Evolutionary conservation across 2,797 vertebrate species (phyloP).

Genomic region (Acipenser ruthenus): DNA sequence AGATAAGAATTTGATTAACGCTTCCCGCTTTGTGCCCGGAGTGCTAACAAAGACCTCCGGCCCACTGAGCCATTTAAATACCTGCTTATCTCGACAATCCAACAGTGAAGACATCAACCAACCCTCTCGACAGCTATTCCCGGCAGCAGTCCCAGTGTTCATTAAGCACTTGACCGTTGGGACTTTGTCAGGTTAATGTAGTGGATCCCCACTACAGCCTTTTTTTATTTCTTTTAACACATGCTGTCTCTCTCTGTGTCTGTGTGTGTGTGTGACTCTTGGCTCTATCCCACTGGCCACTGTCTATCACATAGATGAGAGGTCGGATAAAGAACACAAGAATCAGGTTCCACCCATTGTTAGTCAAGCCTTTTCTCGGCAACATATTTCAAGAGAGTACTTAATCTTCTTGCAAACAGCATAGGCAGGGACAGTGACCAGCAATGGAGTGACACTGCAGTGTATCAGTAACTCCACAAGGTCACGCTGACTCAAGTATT

Average conservation of each 20-base stretch:
- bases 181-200: conserved; percentile 9
- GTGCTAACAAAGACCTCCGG: conserved; percentile 42
- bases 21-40: conserved; percentile 33
- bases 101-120: conserved; percentile 49
- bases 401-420: not conserved
- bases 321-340: too few species aligned
- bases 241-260: too few species aligned
- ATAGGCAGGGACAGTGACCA: conserved; percentile 10
- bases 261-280: too few species aligned
- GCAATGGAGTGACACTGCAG: conserved; percentile 45
- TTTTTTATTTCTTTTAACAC: not conserved
- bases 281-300: too few species aligned
- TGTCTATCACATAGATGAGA: too few species aligned
- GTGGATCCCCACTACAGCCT: not conserved
- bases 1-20: conserved; percentile 50
- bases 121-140: conserved; percentile 17
- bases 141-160: conserved; percentile 15
- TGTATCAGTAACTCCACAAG: conserved; percentile 55
- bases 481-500: conserved; percentile 59
- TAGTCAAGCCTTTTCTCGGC: not conserved
- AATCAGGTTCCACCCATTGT: not conserved
- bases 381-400: not conserved
- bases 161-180: conserved; percentile 6
- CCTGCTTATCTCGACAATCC: conserved; percentile 47
- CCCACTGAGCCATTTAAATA: conserved; percentile 54